Evolutionary conservation across 2,113 vertebrate species (phyloP).

Genomic region (Delphinapterus leucas): DNA sequence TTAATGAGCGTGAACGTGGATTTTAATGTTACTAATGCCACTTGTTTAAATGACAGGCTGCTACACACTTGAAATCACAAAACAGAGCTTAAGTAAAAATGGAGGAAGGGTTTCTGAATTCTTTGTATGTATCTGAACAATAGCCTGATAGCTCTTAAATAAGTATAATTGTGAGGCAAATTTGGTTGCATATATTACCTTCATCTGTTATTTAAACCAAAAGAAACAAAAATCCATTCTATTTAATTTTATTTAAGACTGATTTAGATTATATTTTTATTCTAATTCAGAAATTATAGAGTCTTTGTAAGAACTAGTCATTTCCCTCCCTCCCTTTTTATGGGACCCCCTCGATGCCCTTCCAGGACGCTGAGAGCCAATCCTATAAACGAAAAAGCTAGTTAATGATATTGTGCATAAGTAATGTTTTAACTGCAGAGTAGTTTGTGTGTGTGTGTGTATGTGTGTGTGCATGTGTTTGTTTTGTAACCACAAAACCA

Average conservation of each 20-base stretch:
- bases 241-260: background rate
- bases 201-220: background rate
- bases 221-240: background rate
- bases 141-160: background rate
- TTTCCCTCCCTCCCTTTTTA: background rate
- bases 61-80: background rate
- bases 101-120: background rate
- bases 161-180: background rate
- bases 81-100: background rate
- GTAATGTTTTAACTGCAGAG: conserved; percentile 79
- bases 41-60: background rate
- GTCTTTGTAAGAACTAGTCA: conserved; percentile 42
- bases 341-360: conserved; percentile 23
- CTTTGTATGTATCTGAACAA: background rate
- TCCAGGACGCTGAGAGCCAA: conserved; percentile 49
- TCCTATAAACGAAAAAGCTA: conserved; percentile 57
- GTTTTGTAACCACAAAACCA: conserved; percentile 83
- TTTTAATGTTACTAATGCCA: background rate
- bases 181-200: background rate
- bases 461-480: conserved; percentile 1
- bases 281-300: background rate
- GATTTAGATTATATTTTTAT: background rate
- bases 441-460: background rate
- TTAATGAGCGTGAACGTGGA: background rate
- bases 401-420: conserved; percentile 80